Base-by-base conservation (phyloP, 2,888 invertebrate species). In the Agrotis ipsilon region DNA sequence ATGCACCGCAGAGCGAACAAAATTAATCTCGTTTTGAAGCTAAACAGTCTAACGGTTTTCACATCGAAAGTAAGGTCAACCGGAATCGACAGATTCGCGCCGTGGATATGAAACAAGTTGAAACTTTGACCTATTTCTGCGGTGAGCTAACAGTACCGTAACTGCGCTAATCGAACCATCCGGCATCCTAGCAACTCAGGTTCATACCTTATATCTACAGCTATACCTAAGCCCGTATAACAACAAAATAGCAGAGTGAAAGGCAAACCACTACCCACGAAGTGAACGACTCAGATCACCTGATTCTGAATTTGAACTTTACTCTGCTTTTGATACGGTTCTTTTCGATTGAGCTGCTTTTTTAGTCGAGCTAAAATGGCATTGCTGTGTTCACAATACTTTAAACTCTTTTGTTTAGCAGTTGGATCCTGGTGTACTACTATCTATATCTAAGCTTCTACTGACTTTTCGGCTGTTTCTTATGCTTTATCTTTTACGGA, bases 191-290 rank as follows among this genome's bases (percentile, higher is more conserved):
- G 39, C 62, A 7, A 49, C 59, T 71, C 75, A 67, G 68, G 72
- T 74, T 72, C 64, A 58, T 81, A 68, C 70, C 70, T 72, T 71
- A 77, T 74, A 71, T 76, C 79, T 82, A 83, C 75, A 87, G 73
- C 77, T 82, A 83, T 78, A 86, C 62, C 67, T 81, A 79, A 69
- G 79, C 62, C 73, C 52, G 66, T 82, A 81, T 75, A 85, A 86
- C 78, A 87, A 90, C 89, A 92, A 87, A 87, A 88, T 88, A 86
- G 87, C 83, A 77, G 86, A 94, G 94, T 94, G 94, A 94, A 94
- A 94, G 94, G 94, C 89, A 92, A 92, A 92, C 90, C 89, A 88
- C 92, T 91, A 87, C 92, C 93, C 92, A 92, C 92, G 87, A 87
- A 87, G 84, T 82, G 78, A 87, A 78, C 86, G 78, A 84, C 81